Evolutionary conservation across 2,113 vertebrate genomes (phyloP), one percentile per base, ranked within the genome.

Genomic region (Triplophysa siluroides): DNA sequence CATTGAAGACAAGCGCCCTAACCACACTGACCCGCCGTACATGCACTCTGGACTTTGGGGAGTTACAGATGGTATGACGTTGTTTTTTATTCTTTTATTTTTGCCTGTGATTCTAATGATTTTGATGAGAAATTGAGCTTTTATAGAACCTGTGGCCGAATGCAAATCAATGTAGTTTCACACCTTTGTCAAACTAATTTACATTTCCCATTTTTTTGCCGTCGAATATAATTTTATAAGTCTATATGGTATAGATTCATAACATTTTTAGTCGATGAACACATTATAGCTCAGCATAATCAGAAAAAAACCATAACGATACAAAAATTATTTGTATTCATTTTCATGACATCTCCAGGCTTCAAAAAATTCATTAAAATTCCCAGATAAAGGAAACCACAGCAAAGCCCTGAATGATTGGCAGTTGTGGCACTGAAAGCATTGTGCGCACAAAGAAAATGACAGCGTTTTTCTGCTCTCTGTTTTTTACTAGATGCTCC

Each of bases 1-100:
- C 47, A 92, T 93, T 76, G 87, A 92, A 67, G 91, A 90, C 87
- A 88, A 88, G 16, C 80, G 70, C 16, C 0, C 26, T 16, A 91
- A 92, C 56, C n/a, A 50, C 26, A 88, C 87, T 14, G 84, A 88
- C n/a, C 64, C 81, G 0, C 85, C 87, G 79, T 82, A 84, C 43
- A 91, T 83, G 13, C 89, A 87, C n/a, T 86, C 70, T 0, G 92
- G 92, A 75, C 90, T 94, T 69, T 93, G 92, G 92, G 85, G 84
- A 65, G 88, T 86, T 76, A 86, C 88, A 0, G 78, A 85, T 90
- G 90, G 91, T 92, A 84, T 43, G 74, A 7, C 4, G n/a, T 8
- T 24, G 13, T 41, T 33, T 80, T 54, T 29, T 0, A 24, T 65
- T 72, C 24, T 10, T 13, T 21, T 60, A n/a, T 23, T 1, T 64